Conservation (phyloP, 1,140 invertebrate species). For the Pemphigus obesinymphae region DNA sequence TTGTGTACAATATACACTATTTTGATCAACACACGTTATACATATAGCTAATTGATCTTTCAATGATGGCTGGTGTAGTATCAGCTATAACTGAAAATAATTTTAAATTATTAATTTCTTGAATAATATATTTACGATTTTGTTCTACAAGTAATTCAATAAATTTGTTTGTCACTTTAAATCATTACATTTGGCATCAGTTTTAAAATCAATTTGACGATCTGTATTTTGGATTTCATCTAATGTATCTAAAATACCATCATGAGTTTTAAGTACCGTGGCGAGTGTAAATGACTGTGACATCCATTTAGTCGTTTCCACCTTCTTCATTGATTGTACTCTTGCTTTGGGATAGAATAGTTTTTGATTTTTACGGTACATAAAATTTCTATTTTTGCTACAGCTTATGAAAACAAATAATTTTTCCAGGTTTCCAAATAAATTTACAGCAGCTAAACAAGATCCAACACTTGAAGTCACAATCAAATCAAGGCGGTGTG, state of each 20-base stretch:
- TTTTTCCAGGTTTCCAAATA: background rate
- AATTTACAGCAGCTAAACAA: no score
- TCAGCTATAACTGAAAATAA: no score
- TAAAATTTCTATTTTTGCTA: background rate
- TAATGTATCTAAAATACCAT: background rate
- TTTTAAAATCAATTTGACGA: background rate
- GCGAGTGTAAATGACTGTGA: background rate
- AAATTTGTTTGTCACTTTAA: no score
- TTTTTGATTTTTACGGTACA: background rate
- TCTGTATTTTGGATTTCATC: background rate
- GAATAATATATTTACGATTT: no score
- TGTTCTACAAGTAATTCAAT: no score
- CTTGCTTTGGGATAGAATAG: background rate
- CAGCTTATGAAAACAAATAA: background rate
- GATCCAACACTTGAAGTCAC: background rate
- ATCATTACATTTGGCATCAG: no score
- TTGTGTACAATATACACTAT: no score
- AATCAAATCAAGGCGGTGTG: conserved; percentile 45
- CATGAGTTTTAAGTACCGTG: background rate
- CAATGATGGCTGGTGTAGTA: no score
- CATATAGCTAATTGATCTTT: no score
- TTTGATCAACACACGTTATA: no score
- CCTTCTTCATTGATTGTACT: no score
- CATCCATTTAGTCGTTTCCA: background rate
- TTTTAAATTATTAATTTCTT: no score